phyloP scores from a whole-genome alignment of 2,888 invertebrate genomes.

The Gymnocheta viridis region DNA sequence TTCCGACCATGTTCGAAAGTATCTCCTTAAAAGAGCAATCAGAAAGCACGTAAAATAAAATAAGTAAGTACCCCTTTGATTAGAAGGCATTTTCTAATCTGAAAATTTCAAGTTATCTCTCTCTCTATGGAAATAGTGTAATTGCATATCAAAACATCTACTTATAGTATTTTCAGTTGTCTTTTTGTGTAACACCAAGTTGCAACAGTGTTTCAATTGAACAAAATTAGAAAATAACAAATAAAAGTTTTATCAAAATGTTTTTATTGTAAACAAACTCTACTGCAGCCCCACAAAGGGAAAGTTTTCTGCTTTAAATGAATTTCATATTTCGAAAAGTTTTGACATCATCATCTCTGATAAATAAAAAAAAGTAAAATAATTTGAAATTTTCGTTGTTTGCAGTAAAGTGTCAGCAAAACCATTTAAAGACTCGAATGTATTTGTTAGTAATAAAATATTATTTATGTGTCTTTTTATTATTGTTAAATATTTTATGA shows the following conservation, averaged over 20 bases:
- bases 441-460: slow-evolving; percentile 14
- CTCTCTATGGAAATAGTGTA: not conserved
- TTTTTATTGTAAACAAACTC: not conserved
- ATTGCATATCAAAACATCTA: slow-evolving; percentile 11
- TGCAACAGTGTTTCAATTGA: not conserved
- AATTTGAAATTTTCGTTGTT: not conserved
- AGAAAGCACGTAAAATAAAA: too few species aligned
- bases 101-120: not conserved
- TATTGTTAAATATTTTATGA: too few species aligned
- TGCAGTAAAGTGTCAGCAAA: not conserved
- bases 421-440: not conserved
- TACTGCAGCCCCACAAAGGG: not conserved
- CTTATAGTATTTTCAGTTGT: not conserved
- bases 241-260: slow-evolving; percentile 14
- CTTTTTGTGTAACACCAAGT: not conserved
- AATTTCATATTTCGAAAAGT: not conserved
- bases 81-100: too few species aligned
- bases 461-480: slow-evolving; percentile 7
- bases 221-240: not conserved
- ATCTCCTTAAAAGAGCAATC: too few species aligned
- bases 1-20: too few species aligned
- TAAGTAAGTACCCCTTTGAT: too few species aligned
- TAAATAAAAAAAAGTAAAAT: slow-evolving; percentile 1
- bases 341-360: slow-evolving; percentile 13
- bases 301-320: slow-evolving; percentile 30